Conservation (phyloP, 2,888 invertebrate species). For the Syritta pipiens region DNA sequence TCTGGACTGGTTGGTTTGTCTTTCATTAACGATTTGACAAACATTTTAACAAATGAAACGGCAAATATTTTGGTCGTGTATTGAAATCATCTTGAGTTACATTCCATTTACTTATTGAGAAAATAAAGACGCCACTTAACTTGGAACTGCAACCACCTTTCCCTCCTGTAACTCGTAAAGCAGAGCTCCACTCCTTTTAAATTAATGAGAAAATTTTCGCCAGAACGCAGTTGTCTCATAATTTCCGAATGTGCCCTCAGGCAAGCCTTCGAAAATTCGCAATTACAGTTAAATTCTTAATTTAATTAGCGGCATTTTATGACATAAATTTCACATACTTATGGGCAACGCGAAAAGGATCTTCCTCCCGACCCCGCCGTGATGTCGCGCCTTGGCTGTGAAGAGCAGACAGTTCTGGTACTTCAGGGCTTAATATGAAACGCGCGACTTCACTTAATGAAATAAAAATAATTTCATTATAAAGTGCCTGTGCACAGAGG, state of each 20-base stretch:
- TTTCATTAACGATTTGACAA: no score
- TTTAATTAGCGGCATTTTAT: conserved; percentile 57
- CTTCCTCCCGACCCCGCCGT: neutral
- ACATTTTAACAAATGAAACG: no score
- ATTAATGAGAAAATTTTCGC: conserved; percentile 56
- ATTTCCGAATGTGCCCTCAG: neutral
- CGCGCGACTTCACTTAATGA: conserved; percentile 68
- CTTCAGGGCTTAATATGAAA: conserved; percentile 52
- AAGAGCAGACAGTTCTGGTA: conserved; percentile 4
- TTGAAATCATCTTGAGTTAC: no score
- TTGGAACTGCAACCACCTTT: no score
- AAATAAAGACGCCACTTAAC: no score
- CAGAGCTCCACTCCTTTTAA: no score
- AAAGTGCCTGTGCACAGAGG: conserved; percentile 23
- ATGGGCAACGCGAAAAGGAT: conserved; percentile 4
- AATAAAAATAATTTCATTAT: conserved; percentile 64
- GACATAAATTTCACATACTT: conserved; percentile 61
- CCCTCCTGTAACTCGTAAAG: no score
- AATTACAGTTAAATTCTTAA: conserved; percentile 56
- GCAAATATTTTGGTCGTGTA: no score
- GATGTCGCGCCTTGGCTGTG: neutral
- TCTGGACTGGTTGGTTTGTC: no score
- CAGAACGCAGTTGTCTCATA: conserved; percentile 13
- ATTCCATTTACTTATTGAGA: no score
- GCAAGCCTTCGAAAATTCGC: conserved; percentile 27